These are phyloP conservation scores for Bombus vancouverensis DNA, from an alignment of 1,140 invertebrate species.

Conservation along the genomic window DNA sequence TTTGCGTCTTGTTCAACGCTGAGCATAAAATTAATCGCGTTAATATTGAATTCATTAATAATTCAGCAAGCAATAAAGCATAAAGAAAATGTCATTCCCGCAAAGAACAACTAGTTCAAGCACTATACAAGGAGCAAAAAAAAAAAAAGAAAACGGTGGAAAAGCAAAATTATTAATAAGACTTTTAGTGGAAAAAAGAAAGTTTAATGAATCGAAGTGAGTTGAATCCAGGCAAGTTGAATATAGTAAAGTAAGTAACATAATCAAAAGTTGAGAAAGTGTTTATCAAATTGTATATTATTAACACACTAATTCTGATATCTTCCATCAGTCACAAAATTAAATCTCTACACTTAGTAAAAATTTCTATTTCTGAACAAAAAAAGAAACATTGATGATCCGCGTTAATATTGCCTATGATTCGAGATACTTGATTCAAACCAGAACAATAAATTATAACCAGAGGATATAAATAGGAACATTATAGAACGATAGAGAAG, in stretches of 20 bases:
- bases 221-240: not conserved
- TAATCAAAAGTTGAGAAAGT: not conserved
- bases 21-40: not conserved
- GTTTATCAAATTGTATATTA: too few species aligned
- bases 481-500: slow-evolving; percentile 74
- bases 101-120: not conserved
- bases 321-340: too few species aligned
- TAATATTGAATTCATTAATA: not conserved
- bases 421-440: slow-evolving; percentile 37
- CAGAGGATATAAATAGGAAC: slow-evolving; percentile 51
- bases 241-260: not conserved
- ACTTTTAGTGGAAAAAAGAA: not conserved
- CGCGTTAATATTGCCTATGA: not conserved
- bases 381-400: not conserved
- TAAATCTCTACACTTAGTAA: too few species aligned
- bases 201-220: not conserved
- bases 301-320: too few species aligned
- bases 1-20: not conserved
- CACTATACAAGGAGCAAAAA: not conserved
- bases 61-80: slow-evolving; percentile 11
- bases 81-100: not conserved
- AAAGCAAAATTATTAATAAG: not conserved
- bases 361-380: not conserved
- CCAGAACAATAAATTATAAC: not conserved
- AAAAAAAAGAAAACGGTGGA: not conserved